Conservation (phyloP, 2,888 invertebrate genomes). For the Congeria kusceri region DNA sequence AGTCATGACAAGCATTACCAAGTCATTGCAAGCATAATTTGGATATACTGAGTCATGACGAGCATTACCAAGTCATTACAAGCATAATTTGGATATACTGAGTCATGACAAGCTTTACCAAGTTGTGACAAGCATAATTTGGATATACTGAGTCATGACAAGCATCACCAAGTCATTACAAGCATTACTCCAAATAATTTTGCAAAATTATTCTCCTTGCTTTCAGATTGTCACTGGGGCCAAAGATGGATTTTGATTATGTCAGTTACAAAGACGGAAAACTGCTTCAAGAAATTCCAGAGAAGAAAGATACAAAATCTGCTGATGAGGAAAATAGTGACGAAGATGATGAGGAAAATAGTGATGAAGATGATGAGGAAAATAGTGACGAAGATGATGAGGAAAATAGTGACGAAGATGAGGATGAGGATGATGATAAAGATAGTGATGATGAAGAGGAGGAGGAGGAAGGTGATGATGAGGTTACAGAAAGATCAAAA, state of each 20-base stretch:
- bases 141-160: too few species aligned
- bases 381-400: constrained; percentile 51
- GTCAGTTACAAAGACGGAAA: constrained; percentile 74
- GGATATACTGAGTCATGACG: too few species aligned
- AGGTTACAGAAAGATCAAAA: constrained; percentile 40
- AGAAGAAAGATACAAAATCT: constrained; percentile 57
- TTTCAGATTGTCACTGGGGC: constrained; percentile 69
- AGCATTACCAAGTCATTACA: too few species aligned
- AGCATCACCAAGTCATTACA: too few species aligned
- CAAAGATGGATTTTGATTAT: constrained; percentile 60
- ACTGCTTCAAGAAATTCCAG: constrained; percentile 49
- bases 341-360: constrained; percentile 81
- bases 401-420: constrained; percentile 60
- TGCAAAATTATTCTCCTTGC: constrained; percentile 4
- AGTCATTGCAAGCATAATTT: too few species aligned
- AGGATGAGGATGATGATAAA: too few species aligned
- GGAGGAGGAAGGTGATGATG: constrained; percentile 46
- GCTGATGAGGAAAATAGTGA: constrained; percentile 70
- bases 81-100: too few species aligned
- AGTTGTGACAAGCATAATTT: too few species aligned
- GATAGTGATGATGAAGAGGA: too few species aligned
- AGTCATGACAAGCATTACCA: too few species aligned
- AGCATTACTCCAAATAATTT: too few species aligned
- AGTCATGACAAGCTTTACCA: too few species aligned
- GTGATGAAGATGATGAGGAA: constrained; percentile 71